A percentile compares a stretch with the other conserved stretches of the same genome.
These are phyloP conservation scores for Delichon dasypus DNA, from an alignment of 2,797 vertebrate genomes.

Conservation along the genomic window DNA sequence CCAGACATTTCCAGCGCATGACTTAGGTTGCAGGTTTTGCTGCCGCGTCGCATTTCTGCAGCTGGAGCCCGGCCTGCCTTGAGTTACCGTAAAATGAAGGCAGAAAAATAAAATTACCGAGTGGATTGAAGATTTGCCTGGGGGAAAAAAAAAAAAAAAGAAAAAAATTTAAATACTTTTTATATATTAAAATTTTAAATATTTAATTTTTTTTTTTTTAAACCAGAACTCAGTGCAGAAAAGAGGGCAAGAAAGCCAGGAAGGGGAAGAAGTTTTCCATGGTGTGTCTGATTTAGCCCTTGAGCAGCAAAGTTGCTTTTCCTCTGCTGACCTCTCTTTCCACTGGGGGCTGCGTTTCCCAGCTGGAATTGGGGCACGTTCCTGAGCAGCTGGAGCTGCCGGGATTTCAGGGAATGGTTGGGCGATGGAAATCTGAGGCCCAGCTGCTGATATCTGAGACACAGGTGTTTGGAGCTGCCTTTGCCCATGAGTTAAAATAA, in stretches of 20 bases:
- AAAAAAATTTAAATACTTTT: too few species aligned
- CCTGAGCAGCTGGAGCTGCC: not conserved
- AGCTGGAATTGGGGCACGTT: not conserved
- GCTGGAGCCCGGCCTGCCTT: not conserved
- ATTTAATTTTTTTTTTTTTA: not conserved
- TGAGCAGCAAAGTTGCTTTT: not conserved
- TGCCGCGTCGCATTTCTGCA: not conserved
- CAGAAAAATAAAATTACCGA: rapidly evolving
- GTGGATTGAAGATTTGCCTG: not conserved
- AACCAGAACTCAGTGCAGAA: not conserved
- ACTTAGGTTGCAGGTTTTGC: not conserved
- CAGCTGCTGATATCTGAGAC: conserved; percentile 23
- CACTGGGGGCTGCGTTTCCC: not conserved
- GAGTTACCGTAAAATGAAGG: not conserved
- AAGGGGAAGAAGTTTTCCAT: not conserved
- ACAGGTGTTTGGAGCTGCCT: conserved; percentile 3
- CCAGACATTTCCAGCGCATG: not conserved
- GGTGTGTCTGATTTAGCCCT: not conserved
- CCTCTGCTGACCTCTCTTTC: not conserved
- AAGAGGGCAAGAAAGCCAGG: not conserved
- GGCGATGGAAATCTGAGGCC: not conserved
- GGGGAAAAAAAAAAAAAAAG: too few species aligned
- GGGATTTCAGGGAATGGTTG: not conserved
- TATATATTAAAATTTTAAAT: too few species aligned
- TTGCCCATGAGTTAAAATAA: not conserved